These are phyloP conservation scores for Tragelaphus strepsiceros DNA, from an alignment of 2,113 vertebrate species.

Conservation along the genomic window DNA sequence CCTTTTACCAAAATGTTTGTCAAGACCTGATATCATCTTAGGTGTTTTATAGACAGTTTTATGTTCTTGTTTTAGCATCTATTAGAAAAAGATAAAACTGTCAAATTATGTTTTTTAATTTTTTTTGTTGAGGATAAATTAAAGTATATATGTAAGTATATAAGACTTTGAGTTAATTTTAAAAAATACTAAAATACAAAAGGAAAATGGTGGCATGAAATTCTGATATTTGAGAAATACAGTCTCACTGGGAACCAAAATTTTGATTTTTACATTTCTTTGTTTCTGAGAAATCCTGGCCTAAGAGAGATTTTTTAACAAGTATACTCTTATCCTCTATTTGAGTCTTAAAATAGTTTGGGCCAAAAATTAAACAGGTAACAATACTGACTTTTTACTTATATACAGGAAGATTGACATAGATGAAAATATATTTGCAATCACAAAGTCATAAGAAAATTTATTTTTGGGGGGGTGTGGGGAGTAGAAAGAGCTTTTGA, in stretches of 20 bases:
- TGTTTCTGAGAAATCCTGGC: neutral
- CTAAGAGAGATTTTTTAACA: neutral
- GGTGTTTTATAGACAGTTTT: neutral
- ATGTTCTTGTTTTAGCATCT: neutral
- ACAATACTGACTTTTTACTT: neutral
- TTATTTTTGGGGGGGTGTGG: neutral
- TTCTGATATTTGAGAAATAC: neutral
- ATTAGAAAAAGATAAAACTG: neutral
- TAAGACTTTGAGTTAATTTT: neutral
- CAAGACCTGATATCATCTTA: neutral
- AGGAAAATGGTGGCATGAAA: neutral
- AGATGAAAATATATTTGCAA: neutral
- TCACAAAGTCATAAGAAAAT: neutral
- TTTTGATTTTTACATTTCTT: neutral
- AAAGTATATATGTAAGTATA: neutral
- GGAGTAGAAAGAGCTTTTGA: neutral
- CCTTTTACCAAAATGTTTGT: neutral
- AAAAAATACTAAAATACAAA: neutral
- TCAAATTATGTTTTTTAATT: neutral
- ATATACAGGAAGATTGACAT: neutral
- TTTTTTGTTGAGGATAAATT: neutral
- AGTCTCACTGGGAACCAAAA: neutral
- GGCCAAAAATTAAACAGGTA: neutral
- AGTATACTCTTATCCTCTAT: neutral
- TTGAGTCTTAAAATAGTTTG: neutral